Evolutionary conservation across 2,797 vertebrate species (phyloP), one percentile per base, ranked within the genome.

Genomic region (Ibycter americanus): DNA sequence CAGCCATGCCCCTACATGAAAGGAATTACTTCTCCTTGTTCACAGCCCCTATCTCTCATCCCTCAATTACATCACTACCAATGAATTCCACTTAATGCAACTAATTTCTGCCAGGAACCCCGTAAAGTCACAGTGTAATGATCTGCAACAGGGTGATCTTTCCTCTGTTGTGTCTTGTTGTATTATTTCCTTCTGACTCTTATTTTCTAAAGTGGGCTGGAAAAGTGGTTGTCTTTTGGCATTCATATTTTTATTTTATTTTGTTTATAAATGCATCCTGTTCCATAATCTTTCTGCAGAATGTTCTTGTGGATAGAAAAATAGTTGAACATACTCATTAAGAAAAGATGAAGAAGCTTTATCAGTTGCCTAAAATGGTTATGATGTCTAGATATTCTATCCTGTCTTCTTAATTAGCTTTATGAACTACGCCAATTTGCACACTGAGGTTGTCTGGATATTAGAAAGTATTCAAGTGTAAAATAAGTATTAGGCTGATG

Each of bases 401-500:
- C 61, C 52, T 29, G 62, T 83, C 74, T 54, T 91, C 67, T 96
- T 97, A 97, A 97, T 95, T 95, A 87, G 93, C 87, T 97, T 87
- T 94, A 71, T 0, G 6, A 90, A 89, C 61, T 61, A 15, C 6
- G 5, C 46, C 72, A 92, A 68, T 96, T 97, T 95, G 36, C 84
- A 80, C 87, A 62, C 49, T 51, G 87, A 93, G 61, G 47, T 80
- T 94, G 71, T 83, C 78, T 92, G 92, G 82, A 68, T 94, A 94
- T 95, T 95, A 83, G 87, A 87, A 95, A 83, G 95, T 89, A 85
- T 89, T 93, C 92, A 89, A 92, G 79, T 96, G 89, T 96, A 95
- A 97, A 93, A 95, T 91, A 91, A 95, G 81, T 72, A 87, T 92
- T 95, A 94, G 67, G 67, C 59, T 94, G 67, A 90, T 89, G 78